Conservation (phyloP, 1,140 invertebrate genomes). For the Zaprionus vittiger region DNA sequence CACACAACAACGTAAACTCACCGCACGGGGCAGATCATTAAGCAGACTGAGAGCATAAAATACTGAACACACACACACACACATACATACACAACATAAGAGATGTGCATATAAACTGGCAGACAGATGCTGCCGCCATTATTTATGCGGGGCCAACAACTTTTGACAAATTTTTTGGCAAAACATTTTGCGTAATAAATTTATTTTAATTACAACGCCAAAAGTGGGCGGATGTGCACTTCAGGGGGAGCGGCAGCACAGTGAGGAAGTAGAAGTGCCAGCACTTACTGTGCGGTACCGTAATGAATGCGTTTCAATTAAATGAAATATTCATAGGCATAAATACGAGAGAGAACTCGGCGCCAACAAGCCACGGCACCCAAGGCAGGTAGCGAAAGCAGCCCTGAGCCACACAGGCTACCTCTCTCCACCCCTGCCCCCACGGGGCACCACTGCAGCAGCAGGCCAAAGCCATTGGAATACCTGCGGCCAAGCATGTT, state of each 20-base stretch:
- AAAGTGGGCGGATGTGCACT: slow-evolving; percentile 44
- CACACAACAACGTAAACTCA: slow-evolving; percentile 14
- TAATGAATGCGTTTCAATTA: slow-evolving; percentile 83
- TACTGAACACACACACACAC: slow-evolving; percentile 24
- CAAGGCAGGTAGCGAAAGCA: slow-evolving; percentile 4
- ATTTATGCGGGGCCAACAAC: slow-evolving; percentile 76
- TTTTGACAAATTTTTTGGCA: slow-evolving; percentile 82
- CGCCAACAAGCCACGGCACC: not conserved
- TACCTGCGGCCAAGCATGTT: slow-evolving; percentile 67
- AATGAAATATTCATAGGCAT: slow-evolving; percentile 82
- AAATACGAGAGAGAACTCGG: slow-evolving; percentile 58
- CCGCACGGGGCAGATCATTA: slow-evolving; percentile 61
- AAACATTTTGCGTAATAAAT: slow-evolving; percentile 83
- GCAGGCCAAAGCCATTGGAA: slow-evolving; percentile 29
- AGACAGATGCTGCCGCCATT: slow-evolving; percentile 42
- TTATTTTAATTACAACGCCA: slow-evolving; percentile 82
- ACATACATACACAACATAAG: slow-evolving; percentile 23
- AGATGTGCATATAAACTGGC: slow-evolving; percentile 43
- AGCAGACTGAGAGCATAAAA: slow-evolving; percentile 56
- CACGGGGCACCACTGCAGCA: slow-evolving; percentile 9
- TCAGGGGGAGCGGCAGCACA: not conserved
- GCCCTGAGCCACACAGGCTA: not conserved
- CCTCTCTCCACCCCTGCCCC: not conserved
- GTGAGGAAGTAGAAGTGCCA: not conserved
- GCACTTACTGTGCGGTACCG: slow-evolving; percentile 50